Evolutionary conservation across 2,797 vertebrate genomes (phyloP).

Genomic region (Rhinoraja longicauda): DNA sequence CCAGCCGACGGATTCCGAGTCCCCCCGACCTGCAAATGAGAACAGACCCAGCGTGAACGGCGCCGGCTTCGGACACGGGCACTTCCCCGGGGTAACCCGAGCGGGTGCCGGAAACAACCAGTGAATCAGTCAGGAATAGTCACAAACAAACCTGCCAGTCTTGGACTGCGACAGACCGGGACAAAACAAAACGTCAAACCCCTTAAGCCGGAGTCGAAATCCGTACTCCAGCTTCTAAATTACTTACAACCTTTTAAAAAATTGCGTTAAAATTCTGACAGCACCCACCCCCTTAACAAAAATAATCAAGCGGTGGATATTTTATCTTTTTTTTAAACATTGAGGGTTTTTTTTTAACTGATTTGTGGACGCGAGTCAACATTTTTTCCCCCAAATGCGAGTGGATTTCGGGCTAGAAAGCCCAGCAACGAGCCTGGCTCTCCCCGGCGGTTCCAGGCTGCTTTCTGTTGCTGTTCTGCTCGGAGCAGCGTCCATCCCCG

Average conservation of each 20-base stretch:
- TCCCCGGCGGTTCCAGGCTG: too few species aligned
- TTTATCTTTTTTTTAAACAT: not conserved
- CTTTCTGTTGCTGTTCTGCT: too few species aligned
- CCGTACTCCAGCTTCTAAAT: too few species aligned
- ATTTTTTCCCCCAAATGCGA: not conserved
- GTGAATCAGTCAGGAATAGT: not conserved
- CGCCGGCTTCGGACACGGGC: slow-evolving; percentile 39
- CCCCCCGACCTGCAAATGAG: slow-evolving; percentile 46
- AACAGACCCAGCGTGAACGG: not conserved
- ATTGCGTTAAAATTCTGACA: not conserved
- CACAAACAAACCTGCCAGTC: not conserved
- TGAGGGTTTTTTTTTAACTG: not conserved
- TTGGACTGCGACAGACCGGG: too few species aligned
- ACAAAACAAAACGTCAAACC: too few species aligned
- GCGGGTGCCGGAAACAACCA: not conserved
- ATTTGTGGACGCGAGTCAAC: not conserved
- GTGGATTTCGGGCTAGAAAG: too few species aligned
- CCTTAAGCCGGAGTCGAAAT: too few species aligned
- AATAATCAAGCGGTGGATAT: not conserved
- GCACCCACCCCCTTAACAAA: not conserved
- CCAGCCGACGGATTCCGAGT: slow-evolving; percentile 47
- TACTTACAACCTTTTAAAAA: not conserved
- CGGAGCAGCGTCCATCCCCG: too few species aligned
- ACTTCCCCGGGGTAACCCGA: slow-evolving; percentile 38
- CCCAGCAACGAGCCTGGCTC: too few species aligned